These are phyloP conservation scores for Neodiprion pinetum DNA, from an alignment of 1,140 invertebrate genomes.

Conservation along the genomic window DNA sequence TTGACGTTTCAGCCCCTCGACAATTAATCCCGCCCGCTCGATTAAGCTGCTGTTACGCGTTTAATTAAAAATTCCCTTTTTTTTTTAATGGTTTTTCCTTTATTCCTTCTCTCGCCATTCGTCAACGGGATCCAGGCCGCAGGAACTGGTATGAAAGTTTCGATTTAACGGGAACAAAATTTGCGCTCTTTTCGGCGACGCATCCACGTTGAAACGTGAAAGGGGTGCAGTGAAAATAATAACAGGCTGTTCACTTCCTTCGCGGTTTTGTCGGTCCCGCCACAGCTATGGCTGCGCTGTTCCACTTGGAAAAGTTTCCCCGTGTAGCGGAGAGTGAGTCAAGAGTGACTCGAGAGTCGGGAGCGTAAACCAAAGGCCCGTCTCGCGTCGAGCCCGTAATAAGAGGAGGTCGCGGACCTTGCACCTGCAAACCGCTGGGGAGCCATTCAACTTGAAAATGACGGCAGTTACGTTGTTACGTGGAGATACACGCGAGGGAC, in stretches of 20 bases:
- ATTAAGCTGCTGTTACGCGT: constrained; percentile 52
- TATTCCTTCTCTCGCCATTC: constrained; percentile 30
- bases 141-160: constrained; percentile 35
- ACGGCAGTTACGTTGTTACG: constrained; percentile 6
- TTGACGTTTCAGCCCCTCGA: constrained; percentile 38
- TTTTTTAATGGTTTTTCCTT: constrained; percentile 33
- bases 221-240: constrained; percentile 34
- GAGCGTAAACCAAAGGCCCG: background rate
- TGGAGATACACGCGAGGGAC: constrained; percentile 1
- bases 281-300: background rate
- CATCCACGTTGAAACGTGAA: constrained; percentile 40
- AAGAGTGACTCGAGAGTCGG: background rate
- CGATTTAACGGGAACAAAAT: constrained; percentile 16
- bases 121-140: constrained; percentile 31
- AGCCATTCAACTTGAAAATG: constrained; percentile 6
- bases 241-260: constrained; percentile 10
- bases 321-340: background rate
- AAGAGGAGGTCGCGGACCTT: constrained; percentile 3
- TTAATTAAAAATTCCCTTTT: constrained; percentile 52
- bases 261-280: background rate
- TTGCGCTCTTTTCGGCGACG: constrained; percentile 31
- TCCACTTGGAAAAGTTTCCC: background rate
- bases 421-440: constrained; percentile 8
- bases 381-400: background rate
- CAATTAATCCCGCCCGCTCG: constrained; percentile 52